phyloP scores from a whole-genome alignment of 2,888 invertebrate species.

The Malthinus flaveolus region DNA sequence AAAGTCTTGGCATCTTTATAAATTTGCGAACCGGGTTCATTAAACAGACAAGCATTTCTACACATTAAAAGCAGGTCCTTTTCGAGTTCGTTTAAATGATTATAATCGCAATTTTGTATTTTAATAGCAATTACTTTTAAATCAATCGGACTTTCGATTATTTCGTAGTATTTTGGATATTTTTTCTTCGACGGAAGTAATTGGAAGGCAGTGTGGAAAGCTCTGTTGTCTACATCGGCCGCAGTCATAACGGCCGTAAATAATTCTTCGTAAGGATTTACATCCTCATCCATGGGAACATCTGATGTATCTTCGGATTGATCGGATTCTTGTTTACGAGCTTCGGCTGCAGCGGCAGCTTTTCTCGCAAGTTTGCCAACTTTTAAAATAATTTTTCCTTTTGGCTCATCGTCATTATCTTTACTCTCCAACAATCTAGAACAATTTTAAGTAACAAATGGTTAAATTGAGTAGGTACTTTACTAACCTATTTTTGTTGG shows the following conservation, averaged over 20 bases:
- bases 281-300: constrained; percentile 77
- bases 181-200: constrained; percentile 88
- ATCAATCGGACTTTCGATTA: constrained; percentile 94
- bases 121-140: constrained; percentile 89
- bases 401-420: constrained; percentile 57
- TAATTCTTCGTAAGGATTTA: constrained; percentile 82
- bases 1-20: constrained; percentile 93
- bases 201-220: constrained; percentile 85
- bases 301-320: constrained; percentile 72
- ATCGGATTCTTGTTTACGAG: constrained; percentile 52
- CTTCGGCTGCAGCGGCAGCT: constrained; percentile 47
- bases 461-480: background rate
- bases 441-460: constrained; percentile 6
- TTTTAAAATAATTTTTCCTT: constrained; percentile 59
- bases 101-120: constrained; percentile 84
- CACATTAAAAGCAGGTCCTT: constrained; percentile 89
- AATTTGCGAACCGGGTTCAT: constrained; percentile 95
- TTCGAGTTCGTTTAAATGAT: constrained; percentile 79
- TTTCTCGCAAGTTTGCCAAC: constrained; percentile 57
- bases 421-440: constrained; percentile 45
- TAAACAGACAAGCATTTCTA: constrained; percentile 93
- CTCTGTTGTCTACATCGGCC: constrained; percentile 78
- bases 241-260: constrained; percentile 89
- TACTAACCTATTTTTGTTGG: constrained; percentile 58
- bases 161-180: constrained; percentile 94